Percentiles rank a stretch among this genome's conserved stretches.
phyloP scores from a whole-genome alignment of 1,140 invertebrate species.

The Microvelia longipes region DNA sequence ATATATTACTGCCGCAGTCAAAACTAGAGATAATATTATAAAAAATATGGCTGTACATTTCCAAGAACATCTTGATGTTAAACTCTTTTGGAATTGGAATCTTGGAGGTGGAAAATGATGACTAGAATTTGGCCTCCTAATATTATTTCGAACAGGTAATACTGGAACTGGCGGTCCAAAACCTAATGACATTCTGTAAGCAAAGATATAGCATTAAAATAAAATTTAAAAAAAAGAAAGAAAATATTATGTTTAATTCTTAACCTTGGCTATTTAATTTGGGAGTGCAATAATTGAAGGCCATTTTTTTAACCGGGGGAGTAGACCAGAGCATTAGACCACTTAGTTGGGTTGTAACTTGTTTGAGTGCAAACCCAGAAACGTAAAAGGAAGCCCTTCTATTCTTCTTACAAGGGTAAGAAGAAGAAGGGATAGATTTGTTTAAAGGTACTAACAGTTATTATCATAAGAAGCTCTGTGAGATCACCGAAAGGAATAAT shows the following conservation, averaged over 20 bases:
- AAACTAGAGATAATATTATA: conserved; percentile 60
- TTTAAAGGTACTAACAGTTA: too few relatives aligned
- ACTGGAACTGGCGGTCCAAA: conserved; percentile 51
- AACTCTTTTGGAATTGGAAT: conserved; percentile 76
- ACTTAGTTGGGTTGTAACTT: too few relatives aligned
- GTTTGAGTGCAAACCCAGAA: too few relatives aligned
- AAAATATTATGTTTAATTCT: not conserved
- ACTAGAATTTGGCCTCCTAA: conserved; percentile 41
- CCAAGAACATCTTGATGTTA: conserved; percentile 74
- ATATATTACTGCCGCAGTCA: conserved; percentile 67
- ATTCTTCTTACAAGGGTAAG: too few relatives aligned
- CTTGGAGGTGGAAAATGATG: conserved; percentile 46
- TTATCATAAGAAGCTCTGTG: too few relatives aligned
- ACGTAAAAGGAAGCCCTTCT: too few relatives aligned
- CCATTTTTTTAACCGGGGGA: too few relatives aligned
- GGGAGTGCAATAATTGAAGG: too few relatives aligned
- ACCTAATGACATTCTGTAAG: conserved; percentile 36
- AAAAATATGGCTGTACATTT: conserved; percentile 75
- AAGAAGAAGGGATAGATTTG: too few relatives aligned
- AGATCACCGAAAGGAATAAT: too few relatives aligned
- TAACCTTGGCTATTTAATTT: not conserved
- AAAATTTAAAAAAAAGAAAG: not conserved
- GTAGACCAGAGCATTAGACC: too few relatives aligned
- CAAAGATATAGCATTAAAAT: conserved; percentile 2
- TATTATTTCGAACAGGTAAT: conserved; percentile 54